A percentile compares a stretch with the other conserved stretches of the same genome.
Evolutionary conservation across 2,113 vertebrate species (phyloP).

Genomic region (Nothoprocta pentlandii): DNA sequence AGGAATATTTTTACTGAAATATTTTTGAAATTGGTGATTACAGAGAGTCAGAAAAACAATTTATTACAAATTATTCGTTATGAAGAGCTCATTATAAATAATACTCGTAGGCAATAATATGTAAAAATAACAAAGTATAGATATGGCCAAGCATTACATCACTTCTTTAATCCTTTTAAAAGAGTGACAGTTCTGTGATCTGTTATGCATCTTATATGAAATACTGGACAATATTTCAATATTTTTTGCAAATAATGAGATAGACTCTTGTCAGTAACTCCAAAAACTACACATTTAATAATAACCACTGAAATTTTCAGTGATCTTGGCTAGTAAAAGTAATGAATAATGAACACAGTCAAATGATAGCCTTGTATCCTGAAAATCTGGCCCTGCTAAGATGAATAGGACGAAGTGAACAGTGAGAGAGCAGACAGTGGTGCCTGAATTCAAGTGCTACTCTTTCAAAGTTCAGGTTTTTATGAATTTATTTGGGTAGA

Average conservation of each 20-base stretch:
- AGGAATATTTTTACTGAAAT: not conserved
- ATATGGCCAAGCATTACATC: not conserved
- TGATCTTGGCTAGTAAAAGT: not conserved
- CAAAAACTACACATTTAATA: not conserved
- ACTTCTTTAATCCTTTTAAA: not conserved
- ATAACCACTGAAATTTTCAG: not conserved
- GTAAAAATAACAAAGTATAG: not conserved
- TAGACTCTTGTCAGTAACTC: not conserved
- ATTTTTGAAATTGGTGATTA: not conserved
- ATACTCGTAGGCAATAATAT: not conserved
- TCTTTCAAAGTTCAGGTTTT: not conserved
- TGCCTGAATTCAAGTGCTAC: not conserved
- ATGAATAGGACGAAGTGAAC: not conserved
- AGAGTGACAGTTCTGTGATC: not conserved
- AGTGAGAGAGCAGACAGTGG: not conserved
- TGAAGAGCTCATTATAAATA: not conserved
- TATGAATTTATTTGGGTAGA: not conserved
- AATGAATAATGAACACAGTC: not conserved
- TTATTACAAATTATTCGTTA: not conserved
- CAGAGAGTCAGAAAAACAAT: not conserved
- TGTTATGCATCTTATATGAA: not conserved
- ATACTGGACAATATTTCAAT: not conserved
- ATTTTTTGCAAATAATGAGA: not conserved
- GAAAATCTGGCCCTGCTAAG: not conserved
- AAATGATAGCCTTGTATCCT: not conserved